phyloP scores from a whole-genome alignment of 2,888 invertebrate species.

The Nephrotoma guestfalica region DNA sequence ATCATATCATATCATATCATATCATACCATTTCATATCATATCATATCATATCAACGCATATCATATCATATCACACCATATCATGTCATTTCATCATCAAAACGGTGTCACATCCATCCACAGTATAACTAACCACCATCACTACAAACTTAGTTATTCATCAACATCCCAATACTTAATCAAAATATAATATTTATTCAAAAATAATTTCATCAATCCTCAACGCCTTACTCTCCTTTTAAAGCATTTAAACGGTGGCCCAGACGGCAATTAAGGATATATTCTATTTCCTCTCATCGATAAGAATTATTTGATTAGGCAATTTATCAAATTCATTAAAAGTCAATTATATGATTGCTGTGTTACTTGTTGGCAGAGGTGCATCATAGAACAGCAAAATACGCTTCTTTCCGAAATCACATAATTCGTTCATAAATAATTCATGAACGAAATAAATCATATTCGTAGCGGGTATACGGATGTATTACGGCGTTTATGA shows the following conservation, averaged over 20 bases:
- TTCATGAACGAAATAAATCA: neutral
- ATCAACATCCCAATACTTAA: neutral
- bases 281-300: neutral
- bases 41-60: too few relatives aligned
- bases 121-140: too few relatives aligned
- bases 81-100: too few relatives aligned
- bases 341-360: neutral
- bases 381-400: neutral
- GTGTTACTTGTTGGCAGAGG: neutral
- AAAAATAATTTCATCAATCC: neutral
- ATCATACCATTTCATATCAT: too few relatives aligned
- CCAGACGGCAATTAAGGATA: neutral
- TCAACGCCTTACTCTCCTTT: neutral
- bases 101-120: too few relatives aligned
- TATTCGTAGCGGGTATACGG: too few relatives aligned
- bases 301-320: neutral
- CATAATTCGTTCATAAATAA: neutral
- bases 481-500: too few relatives aligned
- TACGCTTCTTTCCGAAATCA: neutral
- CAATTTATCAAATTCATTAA: neutral
- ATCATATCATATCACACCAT: too few relatives aligned
- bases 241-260: neutral
- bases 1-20: too few relatives aligned
- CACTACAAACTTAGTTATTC: neutral
- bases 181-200: neutral